Conservation (phyloP, 2,797 vertebrate genomes). For the Botia kubotai region DNA sequence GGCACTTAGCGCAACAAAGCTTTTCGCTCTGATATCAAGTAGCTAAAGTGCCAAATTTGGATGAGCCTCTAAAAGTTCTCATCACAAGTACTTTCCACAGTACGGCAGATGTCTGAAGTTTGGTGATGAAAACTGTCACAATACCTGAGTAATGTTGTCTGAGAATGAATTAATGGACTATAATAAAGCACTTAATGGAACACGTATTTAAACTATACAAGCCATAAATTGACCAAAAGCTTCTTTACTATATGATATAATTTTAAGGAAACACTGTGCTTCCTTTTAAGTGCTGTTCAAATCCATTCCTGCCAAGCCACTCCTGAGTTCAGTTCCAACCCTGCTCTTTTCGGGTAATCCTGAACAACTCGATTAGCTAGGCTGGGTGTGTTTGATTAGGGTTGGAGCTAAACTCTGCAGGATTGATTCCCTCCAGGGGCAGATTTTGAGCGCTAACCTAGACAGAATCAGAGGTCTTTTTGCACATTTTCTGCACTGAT, state of each 20-base stretch:
- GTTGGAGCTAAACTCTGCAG: not conserved
- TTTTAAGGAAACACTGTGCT: constrained; percentile 3
- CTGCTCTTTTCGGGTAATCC: not conserved
- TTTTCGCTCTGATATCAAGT: constrained; percentile 56
- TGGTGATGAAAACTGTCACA: constrained; percentile 25
- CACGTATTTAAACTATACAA: constrained; percentile 28
- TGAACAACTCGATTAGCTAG: not conserved
- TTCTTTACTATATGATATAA: constrained; percentile 21
- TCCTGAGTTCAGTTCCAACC: not conserved
- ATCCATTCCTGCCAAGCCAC: not conserved
- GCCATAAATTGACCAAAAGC: constrained; percentile 26
- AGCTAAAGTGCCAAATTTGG: constrained; percentile 42
- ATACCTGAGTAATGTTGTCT: constrained; percentile 10
- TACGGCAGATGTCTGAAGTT: constrained; percentile 11
- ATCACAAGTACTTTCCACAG: constrained; percentile 24
- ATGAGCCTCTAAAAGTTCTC: constrained; percentile 40
- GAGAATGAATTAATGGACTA: constrained; percentile 34
- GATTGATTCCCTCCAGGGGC: not conserved
- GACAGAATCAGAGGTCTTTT: not conserved
- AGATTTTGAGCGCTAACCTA: not conserved
- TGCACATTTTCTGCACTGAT: not conserved
- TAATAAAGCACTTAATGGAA: constrained; percentile 51
- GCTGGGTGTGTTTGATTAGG: not conserved
- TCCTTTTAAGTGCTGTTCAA: not conserved
- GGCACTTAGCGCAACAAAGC: constrained; percentile 32